phyloP scores from a whole-genome alignment of 37 sponge, comb jelly and placozoan species.

The Axinella damicornis region DNA sequence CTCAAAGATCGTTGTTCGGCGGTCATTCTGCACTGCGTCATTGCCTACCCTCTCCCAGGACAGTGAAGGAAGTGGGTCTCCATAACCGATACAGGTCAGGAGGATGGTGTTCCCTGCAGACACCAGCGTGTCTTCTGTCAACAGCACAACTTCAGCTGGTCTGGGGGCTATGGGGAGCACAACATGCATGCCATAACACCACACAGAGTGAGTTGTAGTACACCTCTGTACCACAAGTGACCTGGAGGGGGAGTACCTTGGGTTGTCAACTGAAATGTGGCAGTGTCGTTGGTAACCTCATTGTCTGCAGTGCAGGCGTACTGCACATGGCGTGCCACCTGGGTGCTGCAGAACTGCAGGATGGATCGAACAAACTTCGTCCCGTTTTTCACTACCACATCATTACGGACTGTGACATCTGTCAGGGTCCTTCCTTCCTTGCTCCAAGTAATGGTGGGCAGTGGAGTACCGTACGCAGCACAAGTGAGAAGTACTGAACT shows the following conservation, averaged over 20 bases:
- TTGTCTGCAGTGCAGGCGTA: slow-evolving; percentile 26
- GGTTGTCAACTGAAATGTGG: background rate
- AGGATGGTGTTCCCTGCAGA: background rate
- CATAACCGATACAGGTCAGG: slow-evolving; percentile 25
- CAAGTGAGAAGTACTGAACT: background rate
- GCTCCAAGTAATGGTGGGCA: background rate
- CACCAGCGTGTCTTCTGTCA: background rate
- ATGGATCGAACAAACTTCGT: slow-evolving; percentile 19
- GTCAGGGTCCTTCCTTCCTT: background rate
- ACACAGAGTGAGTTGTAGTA: no score
- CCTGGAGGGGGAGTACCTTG: no score
- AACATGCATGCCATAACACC: no score
- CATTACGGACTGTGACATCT: background rate
- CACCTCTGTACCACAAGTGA: no score
- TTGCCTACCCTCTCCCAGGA: background rate
- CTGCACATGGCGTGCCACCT: background rate
- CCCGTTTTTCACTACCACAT: background rate
- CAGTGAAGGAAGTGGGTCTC: slow-evolving; percentile 19
- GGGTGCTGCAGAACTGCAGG: slow-evolving; percentile 17
- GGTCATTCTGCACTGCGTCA: no score
- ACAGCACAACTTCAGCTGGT: background rate
- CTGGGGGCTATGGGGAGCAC: background rate
- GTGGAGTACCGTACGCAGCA: background rate
- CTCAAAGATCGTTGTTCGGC: background rate
- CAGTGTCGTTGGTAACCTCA: background rate